Conservation (phyloP, 1,140 invertebrate genomes). For the Eriocheir sinensis region DNA sequence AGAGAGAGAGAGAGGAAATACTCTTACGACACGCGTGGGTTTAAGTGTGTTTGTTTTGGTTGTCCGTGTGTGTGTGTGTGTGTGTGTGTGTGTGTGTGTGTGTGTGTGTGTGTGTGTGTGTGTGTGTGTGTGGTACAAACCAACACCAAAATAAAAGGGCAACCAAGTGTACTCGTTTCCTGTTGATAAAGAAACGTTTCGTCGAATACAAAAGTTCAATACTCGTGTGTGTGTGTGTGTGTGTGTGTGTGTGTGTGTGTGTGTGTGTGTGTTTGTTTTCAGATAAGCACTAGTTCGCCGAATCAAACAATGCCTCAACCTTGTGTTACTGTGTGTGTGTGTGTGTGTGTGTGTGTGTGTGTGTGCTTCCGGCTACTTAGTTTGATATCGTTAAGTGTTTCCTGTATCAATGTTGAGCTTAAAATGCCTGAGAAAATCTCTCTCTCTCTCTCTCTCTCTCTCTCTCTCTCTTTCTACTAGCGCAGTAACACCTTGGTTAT, state of each 20-base stretch:
- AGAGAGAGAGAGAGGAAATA: not conserved
- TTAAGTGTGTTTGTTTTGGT: not conserved
- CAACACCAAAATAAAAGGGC: no score
- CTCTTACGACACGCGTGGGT: not conserved
- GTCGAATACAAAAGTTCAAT: no score
- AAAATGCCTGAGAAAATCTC: not conserved
- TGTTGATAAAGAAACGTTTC: not conserved
- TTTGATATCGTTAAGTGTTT: not conserved
- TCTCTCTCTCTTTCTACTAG: slow-evolving; percentile 32
- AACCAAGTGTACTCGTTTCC: not conserved
- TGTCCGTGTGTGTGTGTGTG: not conserved
- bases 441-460: slow-evolving; percentile 56
- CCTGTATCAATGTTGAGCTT: not conserved
- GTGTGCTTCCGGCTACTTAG: not conserved
- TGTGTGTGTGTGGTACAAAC: not conserved
- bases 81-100: slow-evolving; percentile 41
- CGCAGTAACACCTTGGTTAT: not conserved
- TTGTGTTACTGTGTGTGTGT: slow-evolving; percentile 30
- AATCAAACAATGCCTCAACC: no score
- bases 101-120: slow-evolving; percentile 56
- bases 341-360: slow-evolving; percentile 24
- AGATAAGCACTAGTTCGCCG: no score
- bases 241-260: slow-evolving; percentile 26
- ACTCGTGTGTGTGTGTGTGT: slow-evolving; percentile 39
- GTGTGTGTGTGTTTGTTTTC: not conserved